These are phyloP conservation scores for Drosophila paulistorum DNA, from an alignment of 1,140 invertebrate species.

Conservation along the genomic window DNA sequence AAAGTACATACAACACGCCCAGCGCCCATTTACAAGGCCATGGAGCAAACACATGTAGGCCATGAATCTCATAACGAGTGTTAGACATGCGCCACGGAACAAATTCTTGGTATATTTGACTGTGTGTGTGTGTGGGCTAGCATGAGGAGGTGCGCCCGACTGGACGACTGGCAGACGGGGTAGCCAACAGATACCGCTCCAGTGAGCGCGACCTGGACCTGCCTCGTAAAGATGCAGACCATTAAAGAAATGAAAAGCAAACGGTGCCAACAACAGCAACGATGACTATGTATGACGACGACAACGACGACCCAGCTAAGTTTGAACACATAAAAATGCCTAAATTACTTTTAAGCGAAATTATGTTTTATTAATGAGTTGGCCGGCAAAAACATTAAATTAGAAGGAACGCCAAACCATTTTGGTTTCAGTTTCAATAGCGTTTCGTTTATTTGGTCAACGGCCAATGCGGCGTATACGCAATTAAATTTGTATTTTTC, in stretches of 20 bases:
- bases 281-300: constrained; percentile 9
- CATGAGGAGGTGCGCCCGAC: constrained; percentile 13
- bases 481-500: constrained; percentile 47
- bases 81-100: constrained; percentile 71
- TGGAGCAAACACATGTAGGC: constrained; percentile 79
- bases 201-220: constrained; percentile 66
- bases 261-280: constrained; percentile 34
- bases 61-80: constrained; percentile 80
- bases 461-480: constrained; percentile 36
- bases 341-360: constrained; percentile 79
- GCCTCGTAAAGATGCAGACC: constrained; percentile 75
- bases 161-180: constrained; percentile 8
- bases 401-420: constrained; percentile 36
- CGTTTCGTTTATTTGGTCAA: constrained; percentile 10
- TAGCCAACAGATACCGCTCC: constrained; percentile 65
- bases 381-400: constrained; percentile 37
- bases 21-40: constrained; percentile 74
- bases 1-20: constrained; percentile 70
- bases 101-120: background rate
- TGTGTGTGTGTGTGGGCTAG: constrained; percentile 11
- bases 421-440: constrained; percentile 35
- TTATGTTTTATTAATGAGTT: constrained; percentile 78
- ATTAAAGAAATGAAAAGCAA: constrained; percentile 81
- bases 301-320: background rate
- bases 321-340: constrained; percentile 74